Evolutionary conservation across 2,888 invertebrate genomes (phyloP), one percentile per base, ranked within the genome.

Genomic region (Galeruca laticollis): DNA sequence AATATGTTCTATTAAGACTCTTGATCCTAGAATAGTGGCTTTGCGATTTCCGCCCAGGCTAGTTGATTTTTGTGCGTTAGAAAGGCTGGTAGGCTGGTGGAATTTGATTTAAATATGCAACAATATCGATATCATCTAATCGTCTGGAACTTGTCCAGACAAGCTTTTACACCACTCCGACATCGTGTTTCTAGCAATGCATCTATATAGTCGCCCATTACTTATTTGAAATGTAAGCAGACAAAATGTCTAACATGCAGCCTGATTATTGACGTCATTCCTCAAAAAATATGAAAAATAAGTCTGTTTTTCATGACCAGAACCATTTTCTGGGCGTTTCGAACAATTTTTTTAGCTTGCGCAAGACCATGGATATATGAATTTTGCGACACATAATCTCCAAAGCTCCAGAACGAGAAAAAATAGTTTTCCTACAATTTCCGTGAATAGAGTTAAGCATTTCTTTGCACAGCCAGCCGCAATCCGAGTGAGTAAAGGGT

Each of bases 101-200:
- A 5, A 26, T 4, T 4, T 26, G 2, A 26, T 5, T 26, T 26
- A 26, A 4, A 26, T 26, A 5, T 2, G 26, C 1, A 26, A 26
- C 26, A 26, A 26, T 26, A 26, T 1, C 26, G 2, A 5, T 5
- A 71, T 75, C 71, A 67, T 74, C 76, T 60, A 77, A 64, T 73
- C 74, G 73, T 73, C 76, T 71, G 26, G 66, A 66, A 35, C 57
- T 61, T 54, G 57, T 66, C n/a, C 21, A 5, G 65, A 5, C 60
- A 52, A 52, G 60, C 21, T 13, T 59, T 31, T 51, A n/a, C n/a
- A n/a, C 60, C n/a, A 66, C 51, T 66, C 18, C n/a, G 65, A 65
- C 33, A 26, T 26, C 6, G 26, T 26, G 4, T 26, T 26, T 6
- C 6, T 26, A 26, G 26, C 0, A 26, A 26, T 26, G 26, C 26